Percentiles rank a stretch among this genome's conserved stretches.
Evolutionary conservation across 2,888 invertebrate genomes (phyloP).

Genomic region (Aradus depressus): DNA sequence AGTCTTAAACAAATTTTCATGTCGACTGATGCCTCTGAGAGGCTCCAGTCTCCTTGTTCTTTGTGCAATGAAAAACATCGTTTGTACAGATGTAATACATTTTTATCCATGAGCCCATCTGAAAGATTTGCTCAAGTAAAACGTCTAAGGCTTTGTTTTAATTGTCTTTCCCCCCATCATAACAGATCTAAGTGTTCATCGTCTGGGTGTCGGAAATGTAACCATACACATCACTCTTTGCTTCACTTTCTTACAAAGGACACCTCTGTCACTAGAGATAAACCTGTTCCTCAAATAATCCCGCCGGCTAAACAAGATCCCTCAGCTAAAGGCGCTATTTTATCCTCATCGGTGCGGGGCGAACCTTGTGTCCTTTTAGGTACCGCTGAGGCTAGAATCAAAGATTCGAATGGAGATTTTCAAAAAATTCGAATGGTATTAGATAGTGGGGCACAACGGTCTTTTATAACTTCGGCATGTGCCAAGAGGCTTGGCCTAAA

Average conservation of each 20-base stretch:
- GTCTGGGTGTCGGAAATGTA: background rate
- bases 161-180: constrained; percentile 5
- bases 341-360: background rate
- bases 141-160: background rate
- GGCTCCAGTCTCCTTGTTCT: background rate
- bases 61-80: background rate
- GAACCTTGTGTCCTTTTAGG: constrained; percentile 4
- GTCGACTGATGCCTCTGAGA: background rate
- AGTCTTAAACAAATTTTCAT: background rate
- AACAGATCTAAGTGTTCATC: background rate
- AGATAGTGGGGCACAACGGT: constrained; percentile 10
- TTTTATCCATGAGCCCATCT: background rate
- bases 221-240: background rate
- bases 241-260: background rate
- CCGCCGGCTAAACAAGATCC: background rate
- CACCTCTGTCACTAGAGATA: background rate
- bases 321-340: background rate
- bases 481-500: background rate
- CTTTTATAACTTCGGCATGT: background rate
- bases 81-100: background rate
- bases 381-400: background rate
- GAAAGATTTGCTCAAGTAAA: background rate
- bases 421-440: constrained; percentile 3
- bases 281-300: background rate
- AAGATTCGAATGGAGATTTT: background rate